Evolutionary conservation across 1,140 invertebrate species (phyloP), one percentile per base, ranked within the genome.

Genomic region (Nephila pilipes): DNA sequence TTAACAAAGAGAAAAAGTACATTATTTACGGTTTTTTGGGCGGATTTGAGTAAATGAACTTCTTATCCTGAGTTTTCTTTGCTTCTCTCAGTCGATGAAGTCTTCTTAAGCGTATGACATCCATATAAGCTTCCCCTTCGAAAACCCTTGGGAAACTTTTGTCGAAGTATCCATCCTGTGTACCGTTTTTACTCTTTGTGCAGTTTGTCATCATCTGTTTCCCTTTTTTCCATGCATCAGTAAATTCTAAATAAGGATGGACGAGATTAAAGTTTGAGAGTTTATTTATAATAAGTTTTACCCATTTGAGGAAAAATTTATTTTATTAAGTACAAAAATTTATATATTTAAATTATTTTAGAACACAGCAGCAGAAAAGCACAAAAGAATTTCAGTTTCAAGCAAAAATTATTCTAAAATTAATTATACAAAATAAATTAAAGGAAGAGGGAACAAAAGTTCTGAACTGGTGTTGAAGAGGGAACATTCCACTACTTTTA

Each of bases 121-220:
- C 92, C 14, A 16, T n/a, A 38, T 87, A 87, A 5, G 54, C 83
- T 60, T 93, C 92, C 29, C 92, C 92, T 63, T 93, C 92, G 25
- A 93, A 93, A 4, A 81, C 54, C 12, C 92, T 87, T 5, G 10
- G 63, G 60, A 80, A 93, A 10, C 29, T 18, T 3, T 58, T 38
- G 2, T 25, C 54, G 29, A 93, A 93, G 55, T 87, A 93, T 1
- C 92, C 92, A 46, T 87, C 83, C 38, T 93, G 92, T 6, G 29
- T 87, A n/a, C 54, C 69, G 12, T 5, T 69, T 38, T 87, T 87
- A 12, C 14, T 58, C 46, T 63, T 87, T 1, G 63, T 80, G 22
- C 69, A 57, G 5, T 87, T 58, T 10, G 65, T 80, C 92, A 46
- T 63, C 83, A 93, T 80, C 55, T 93, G 92, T 29, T 87, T 79